These are phyloP conservation scores for Zhuqinia jingwanae DNA, from an alignment of 2,888 invertebrate genomes.

Conservation along the genomic window DNA sequence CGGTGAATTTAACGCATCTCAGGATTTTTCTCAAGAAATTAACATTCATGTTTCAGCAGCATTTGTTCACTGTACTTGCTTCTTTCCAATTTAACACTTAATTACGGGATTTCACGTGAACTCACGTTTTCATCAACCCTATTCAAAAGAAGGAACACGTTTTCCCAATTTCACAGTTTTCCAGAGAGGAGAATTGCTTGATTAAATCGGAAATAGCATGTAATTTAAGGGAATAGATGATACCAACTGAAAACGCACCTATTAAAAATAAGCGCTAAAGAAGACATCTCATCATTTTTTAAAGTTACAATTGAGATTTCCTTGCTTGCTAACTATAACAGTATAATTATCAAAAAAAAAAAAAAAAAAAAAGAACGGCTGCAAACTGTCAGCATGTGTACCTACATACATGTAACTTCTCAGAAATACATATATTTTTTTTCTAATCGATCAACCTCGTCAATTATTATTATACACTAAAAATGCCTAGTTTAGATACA, in stretches of 20 bases:
- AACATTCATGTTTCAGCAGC: background rate
- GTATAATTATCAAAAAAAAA: too few relatives aligned
- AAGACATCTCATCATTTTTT: background rate
- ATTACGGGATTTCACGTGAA: conserved; percentile 44
- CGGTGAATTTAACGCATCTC: conserved; percentile 79
- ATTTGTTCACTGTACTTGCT: too few relatives aligned
- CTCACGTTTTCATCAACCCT: conserved; percentile 26
- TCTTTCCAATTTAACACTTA: conserved; percentile 52
- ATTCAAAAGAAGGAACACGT: conserved; percentile 31
- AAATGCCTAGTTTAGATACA: too few relatives aligned
- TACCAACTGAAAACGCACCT: too few relatives aligned
- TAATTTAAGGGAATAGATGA: background rate
- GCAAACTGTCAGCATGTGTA: too few relatives aligned
- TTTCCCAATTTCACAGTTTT: conserved; percentile 57
- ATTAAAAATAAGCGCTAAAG: background rate
- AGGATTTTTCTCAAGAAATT: conserved; percentile 55
- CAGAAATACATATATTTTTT: too few relatives aligned
- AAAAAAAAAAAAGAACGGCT: too few relatives aligned
- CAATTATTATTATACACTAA: too few relatives aligned
- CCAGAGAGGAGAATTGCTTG: background rate
- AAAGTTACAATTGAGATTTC: background rate
- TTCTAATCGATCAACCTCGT: too few relatives aligned
- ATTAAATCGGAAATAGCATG: conserved; percentile 4
- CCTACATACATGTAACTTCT: too few relatives aligned
- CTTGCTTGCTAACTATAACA: too few relatives aligned